Evolutionary conservation across 2,797 vertebrate genomes (phyloP).

Genomic region (Melanotaenia pygmaea): DNA sequence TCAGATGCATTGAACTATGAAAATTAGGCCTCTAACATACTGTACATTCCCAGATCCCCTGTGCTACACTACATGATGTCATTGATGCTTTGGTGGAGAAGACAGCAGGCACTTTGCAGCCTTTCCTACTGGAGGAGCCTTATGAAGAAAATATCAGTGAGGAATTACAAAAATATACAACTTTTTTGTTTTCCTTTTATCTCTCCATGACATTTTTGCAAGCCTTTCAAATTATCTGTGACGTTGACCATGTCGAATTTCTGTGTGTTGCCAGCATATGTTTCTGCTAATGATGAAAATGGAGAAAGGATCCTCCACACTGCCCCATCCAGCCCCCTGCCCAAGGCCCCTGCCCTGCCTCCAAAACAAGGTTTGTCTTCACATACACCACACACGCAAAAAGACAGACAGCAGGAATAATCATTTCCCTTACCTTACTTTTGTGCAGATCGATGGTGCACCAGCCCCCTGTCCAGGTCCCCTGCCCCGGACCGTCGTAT

Average conservation of each 20-base stretch:
- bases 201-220: background rate
- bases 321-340: constrained; percentile 70
- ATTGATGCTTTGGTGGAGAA: constrained; percentile 86
- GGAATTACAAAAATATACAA: constrained; percentile 39
- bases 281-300: constrained; percentile 87
- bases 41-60: constrained; percentile 76
- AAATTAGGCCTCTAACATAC: background rate
- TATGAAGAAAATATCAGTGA: constrained; percentile 89
- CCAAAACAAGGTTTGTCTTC: constrained; percentile 81
- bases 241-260: background rate
- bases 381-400: background rate
- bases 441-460: constrained; percentile 73
- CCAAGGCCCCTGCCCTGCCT: constrained; percentile 74
- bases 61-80: constrained; percentile 86
- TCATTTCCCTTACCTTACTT: constrained; percentile 2
- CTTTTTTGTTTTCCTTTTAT: background rate
- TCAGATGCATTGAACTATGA: background rate
- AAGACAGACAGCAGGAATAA: constrained; percentile 1
- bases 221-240: background rate
- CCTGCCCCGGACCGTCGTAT: constrained; percentile 77
- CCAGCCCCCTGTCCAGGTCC: constrained; percentile 73
- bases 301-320: constrained; percentile 83
- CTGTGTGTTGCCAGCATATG: constrained; percentile 78
- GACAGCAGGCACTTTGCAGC: constrained; percentile 84
- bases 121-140: constrained; percentile 85